Percentiles rank a stretch among this genome's conserved stretches.
These are phyloP conservation scores for Tetragnatha montana DNA, from an alignment of 2,888 invertebrate species.

Conservation along the genomic window DNA sequence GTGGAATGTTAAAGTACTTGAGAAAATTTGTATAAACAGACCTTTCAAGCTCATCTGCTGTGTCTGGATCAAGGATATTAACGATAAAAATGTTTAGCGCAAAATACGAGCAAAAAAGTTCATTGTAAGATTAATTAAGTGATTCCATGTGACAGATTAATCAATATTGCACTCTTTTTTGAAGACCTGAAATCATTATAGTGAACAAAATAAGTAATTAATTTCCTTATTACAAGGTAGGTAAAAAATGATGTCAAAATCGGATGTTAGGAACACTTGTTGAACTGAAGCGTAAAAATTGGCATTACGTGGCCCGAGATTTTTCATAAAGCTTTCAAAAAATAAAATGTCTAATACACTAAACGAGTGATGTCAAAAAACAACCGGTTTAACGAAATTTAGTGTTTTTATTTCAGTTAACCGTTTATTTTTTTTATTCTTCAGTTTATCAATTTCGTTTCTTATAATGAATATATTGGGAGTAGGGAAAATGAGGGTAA, in stretches of 20 bases:
- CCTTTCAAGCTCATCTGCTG: conserved; percentile 39
- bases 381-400: too few relatives aligned
- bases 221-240: conserved; percentile 53
- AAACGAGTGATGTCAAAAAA: neutral
- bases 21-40: conserved; percentile 41
- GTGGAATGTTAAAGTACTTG: neutral
- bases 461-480: too few relatives aligned
- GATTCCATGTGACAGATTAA: conserved; percentile 55
- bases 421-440: too few relatives aligned
- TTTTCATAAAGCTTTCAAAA: neutral
- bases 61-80: conserved; percentile 18
- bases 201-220: conserved; percentile 64
- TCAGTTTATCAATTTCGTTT: too few relatives aligned
- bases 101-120: conserved; percentile 34
- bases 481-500: too few relatives aligned
- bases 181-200: conserved; percentile 54
- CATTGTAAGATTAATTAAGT: conserved; percentile 59
- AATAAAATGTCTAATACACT: neutral
- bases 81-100: conserved; percentile 18
- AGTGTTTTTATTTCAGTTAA: too few relatives aligned
- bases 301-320: conserved; percentile 23
- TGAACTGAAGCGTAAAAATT: conserved; percentile 52
- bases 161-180: conserved; percentile 58
- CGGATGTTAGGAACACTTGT: conserved; percentile 57
- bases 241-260: conserved; percentile 50